These are phyloP conservation scores for Sinonovacula constricta DNA, from an alignment of 1,140 invertebrate genomes.

Conservation along the genomic window DNA sequence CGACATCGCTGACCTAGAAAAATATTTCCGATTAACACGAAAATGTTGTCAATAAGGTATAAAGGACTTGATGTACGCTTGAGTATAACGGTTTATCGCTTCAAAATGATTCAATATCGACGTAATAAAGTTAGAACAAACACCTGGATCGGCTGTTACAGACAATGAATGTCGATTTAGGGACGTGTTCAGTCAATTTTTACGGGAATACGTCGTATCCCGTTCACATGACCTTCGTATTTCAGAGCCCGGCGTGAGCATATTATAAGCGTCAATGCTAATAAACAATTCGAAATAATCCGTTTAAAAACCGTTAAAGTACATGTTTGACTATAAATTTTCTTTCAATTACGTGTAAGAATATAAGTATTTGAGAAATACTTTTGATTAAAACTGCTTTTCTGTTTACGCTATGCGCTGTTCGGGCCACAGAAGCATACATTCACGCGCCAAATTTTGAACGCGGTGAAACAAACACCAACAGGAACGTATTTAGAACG, in stretches of 20 bases:
- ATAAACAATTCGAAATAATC: neutral
- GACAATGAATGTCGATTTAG: neutral
- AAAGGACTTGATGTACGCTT: neutral
- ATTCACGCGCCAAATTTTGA: slow-evolving; percentile 77
- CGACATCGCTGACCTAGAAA: too few relatives aligned
- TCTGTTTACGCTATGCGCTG: slow-evolving; percentile 36
- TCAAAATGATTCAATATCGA: slow-evolving; percentile 4
- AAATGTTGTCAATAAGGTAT: neutral
- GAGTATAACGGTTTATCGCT: neutral
- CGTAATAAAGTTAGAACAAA: slow-evolving; percentile 10
- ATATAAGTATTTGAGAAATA: neutral
- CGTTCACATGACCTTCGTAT: slow-evolving; percentile 42
- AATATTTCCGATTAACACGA: too few relatives aligned
- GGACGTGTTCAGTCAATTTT: slow-evolving; percentile 48
- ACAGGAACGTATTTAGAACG: slow-evolving; percentile 33
- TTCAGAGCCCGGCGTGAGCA: neutral
- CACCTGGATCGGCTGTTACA: neutral
- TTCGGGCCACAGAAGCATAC: slow-evolving; percentile 54
- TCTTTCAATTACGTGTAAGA: neutral
- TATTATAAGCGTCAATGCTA: neutral
- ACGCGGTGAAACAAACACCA: slow-evolving; percentile 60
- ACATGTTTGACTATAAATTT: neutral
- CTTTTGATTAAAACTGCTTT: neutral
- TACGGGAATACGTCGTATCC: slow-evolving; percentile 48
- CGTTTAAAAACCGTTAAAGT: too few relatives aligned